Evolutionary conservation across 2,888 invertebrate species (phyloP).

Genomic region (Gandaritis pyraliata): DNA sequence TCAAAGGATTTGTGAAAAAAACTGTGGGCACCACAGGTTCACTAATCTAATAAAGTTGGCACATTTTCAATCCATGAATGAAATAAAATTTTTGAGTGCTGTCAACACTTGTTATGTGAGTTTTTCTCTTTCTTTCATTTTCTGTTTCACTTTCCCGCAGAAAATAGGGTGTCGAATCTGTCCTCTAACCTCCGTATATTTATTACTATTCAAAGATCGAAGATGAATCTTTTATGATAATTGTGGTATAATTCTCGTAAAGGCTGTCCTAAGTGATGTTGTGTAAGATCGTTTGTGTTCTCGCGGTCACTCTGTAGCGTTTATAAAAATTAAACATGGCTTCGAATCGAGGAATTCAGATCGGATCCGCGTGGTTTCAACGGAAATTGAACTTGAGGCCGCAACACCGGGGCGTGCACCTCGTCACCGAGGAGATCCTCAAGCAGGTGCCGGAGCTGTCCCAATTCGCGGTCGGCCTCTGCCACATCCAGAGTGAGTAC

Average conservation of each 20-base stretch:
- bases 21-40: too few relatives aligned
- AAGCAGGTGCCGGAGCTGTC: slow-evolving; percentile 97
- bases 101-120: slow-evolving; percentile 66
- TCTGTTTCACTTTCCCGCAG: slow-evolving; percentile 84
- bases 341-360: slow-evolving; percentile 96
- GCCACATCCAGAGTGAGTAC: slow-evolving; percentile 98
- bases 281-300: slow-evolving; percentile 82
- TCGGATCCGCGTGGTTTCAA: slow-evolving; percentile 99
- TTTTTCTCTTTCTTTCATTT: slow-evolving; percentile 79
- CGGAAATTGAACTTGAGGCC: slow-evolving; percentile 98
- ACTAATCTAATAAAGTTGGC: too few relatives aligned
- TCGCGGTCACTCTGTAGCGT: slow-evolving; percentile 82
- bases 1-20: too few relatives aligned
- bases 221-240: slow-evolving; percentile 89
- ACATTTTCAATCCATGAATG: background rate
- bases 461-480: slow-evolving; percentile 97
- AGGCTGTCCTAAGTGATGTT: slow-evolving; percentile 83
- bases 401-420: slow-evolving; percentile 98
- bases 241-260: slow-evolving; percentile 86
- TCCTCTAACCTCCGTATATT: slow-evolving; percentile 84
- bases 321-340: slow-evolving; percentile 89
- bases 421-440: slow-evolving; percentile 98
- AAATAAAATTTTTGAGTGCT: slow-evolving; percentile 50
- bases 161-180: slow-evolving; percentile 85
- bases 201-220: slow-evolving; percentile 82